Percentiles rank a stretch among this genome's conserved stretches.
phyloP scores from a whole-genome alignment of 92 coral and sea anemone species.

The Parazoanthus swiftii region DNA sequence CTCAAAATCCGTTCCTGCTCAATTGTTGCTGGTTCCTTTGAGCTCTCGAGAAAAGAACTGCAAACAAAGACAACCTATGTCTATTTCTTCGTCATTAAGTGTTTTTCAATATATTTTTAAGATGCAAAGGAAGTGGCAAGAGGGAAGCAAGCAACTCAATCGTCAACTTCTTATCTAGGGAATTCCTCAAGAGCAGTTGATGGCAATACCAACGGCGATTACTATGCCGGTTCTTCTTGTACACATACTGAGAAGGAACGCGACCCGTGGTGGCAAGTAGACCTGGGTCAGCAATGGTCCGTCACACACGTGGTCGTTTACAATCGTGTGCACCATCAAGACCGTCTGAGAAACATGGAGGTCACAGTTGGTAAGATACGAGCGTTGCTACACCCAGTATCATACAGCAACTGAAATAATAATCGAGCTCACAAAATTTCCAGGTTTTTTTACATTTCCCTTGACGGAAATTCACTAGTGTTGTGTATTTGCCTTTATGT shows the following conservation, averaged over 20 bases:
- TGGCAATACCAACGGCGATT: conserved; percentile 35
- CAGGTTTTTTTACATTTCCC: too few relatives aligned
- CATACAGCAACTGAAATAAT: neutral
- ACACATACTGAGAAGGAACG: conserved; percentile 33
- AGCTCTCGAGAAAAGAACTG: neutral
- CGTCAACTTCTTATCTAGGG: neutral
- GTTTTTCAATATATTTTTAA: neutral
- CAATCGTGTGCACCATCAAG: neutral
- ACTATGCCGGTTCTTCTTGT: too few relatives aligned
- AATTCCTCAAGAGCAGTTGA: conserved; percentile 33
- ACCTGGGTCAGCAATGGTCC: neutral
- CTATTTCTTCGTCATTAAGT: too few relatives aligned
- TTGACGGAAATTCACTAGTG: too few relatives aligned
- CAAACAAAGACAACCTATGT: neutral
- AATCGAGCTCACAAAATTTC: neutral
- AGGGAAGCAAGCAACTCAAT: neutral
- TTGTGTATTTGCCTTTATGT: too few relatives aligned
- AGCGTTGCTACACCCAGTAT: neutral
- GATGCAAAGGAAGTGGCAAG: neutral
- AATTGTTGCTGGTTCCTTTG: too few relatives aligned
- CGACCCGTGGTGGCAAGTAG: conserved; percentile 56
- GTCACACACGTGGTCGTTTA: neutral
- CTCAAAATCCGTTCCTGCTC: too few relatives aligned
- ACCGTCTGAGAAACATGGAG: conserved; percentile 6
- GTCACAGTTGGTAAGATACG: conserved; percentile 11